Evolutionary conservation across 2,797 vertebrate genomes (phyloP).

Genomic region (Pitangus sulphuratus): DNA sequence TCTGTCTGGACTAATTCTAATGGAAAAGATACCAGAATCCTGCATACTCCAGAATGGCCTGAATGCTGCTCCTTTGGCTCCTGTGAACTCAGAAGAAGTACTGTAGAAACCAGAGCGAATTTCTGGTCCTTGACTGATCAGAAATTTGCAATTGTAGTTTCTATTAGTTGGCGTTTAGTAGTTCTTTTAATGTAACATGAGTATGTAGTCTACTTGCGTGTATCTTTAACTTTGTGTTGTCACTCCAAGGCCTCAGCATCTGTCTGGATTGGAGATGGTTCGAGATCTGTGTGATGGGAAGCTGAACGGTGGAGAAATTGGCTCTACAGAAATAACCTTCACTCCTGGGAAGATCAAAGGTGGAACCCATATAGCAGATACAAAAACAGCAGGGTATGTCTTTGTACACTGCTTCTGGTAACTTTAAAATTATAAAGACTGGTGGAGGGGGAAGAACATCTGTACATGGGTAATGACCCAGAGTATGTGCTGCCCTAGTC

Average conservation of each 20-base stretch:
- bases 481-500: not conserved
- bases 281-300: constrained; percentile 88
- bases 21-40: not conserved
- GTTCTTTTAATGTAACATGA: not conserved
- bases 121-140: not conserved
- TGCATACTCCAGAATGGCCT: not conserved
- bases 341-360: constrained; percentile 88
- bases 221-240: constrained; percentile 45
- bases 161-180: not conserved
- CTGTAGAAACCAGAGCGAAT: not conserved
- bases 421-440: not conserved
- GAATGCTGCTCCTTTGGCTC: not conserved
- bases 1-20: not conserved
- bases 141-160: not conserved
- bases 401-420: not conserved
- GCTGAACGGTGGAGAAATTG: constrained; percentile 88
- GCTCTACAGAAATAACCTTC: constrained; percentile 91
- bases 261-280: constrained; percentile 90
- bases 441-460: accelerated
- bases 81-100: not conserved
- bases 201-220: not conserved
- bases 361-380: constrained; percentile 88
- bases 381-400: constrained; percentile 95
- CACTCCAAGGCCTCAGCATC: constrained; percentile 89
- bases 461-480: not conserved